Evolutionary conservation across 1,140 invertebrate genomes (phyloP), one percentile per base, ranked within the genome.

Genomic region (Oryctes rhinoceros): DNA sequence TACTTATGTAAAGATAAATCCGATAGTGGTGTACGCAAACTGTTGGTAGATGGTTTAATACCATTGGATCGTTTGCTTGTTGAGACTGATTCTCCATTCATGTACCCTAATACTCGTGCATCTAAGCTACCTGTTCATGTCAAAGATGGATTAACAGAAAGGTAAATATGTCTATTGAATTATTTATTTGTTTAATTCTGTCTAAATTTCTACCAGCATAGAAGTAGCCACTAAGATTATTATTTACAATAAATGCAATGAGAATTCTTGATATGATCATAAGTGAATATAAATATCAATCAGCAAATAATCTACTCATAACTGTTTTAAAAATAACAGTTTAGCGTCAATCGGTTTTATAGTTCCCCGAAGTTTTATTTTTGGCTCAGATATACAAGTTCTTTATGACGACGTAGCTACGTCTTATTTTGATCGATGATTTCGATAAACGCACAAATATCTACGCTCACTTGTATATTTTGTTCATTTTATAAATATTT

Each of bases 1-100:
- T 97, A 96, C 86, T 88, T 97, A n/a, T 97, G 96, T 89, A 97
- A 98, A 90, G 97, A 98, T 85, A 98, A 97, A 89, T 95, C 95
- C 15, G 96, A 97, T 83, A 94, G 94, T 82, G 96, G 97, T 15
- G 94, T 99, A 5, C 89, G 96, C 79, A 93, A 95, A 85, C 88
- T 97, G 74, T 87, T 98, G 13, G 94, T 96, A 49, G 93, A 95
- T 84, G 92, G 94, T 78, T 89, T 92, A 30, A 90, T 97, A 83
- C 95, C 96, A 1, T 85, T 98, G 81, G 96, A 98, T 83, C 91
- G 92, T 86, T 89, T 98, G 76, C 86, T 98, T 44, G 92, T 98
- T 0, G 96, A 98, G 89, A 97, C 96, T 2, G 97, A 98, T 89
- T 94, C 96, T 10, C 97, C 97, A 0, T 99, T 97, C 85, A 97